Base-by-base conservation (phyloP, 2,797 vertebrate genomes). In the Phylloscopus collybita region DNA sequence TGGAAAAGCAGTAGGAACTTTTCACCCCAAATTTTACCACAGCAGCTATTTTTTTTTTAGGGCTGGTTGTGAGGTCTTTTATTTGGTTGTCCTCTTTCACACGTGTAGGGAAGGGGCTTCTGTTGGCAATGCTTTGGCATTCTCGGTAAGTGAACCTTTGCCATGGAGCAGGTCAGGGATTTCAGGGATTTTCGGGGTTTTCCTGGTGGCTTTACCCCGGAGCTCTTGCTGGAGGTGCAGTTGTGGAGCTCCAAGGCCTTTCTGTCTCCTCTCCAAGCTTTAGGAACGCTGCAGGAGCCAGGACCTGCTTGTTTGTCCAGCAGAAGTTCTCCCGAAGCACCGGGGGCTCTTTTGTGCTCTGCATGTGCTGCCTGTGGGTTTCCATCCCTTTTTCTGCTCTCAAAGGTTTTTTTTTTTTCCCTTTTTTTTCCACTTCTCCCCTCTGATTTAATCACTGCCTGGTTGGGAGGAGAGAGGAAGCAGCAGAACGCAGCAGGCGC, bases 71-170 rank as follows among this genome's bases (percentile, higher is more conserved):
- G 44, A 45, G 56, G 36, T 65, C 13, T 72, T 74, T 88, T 32
- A 23, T 45, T 54, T 47, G 11, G 7, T n/a, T 22, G 11, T 44
- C 75, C 67, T 53, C 59, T 57, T 36, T 42, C 80, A 38, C 85
- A 95, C 59, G 60, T 86, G 38, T 97, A 94, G 94, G 93, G 86
- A 83, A 94, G 90, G 92, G 74, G 65, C 86, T 97, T 96, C 93
- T 97, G 30, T 93, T 95, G 96, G 92, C 97, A 96, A 80, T 89
- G 88, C 88, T 93, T 95, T 93, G 95, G 96, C 92, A 56, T 95
- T 92, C 94, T 95, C 79, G 97, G 98, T 98, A 96, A 97, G 97
- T 97, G 96, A 51, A 69, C n/a, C 26, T 94, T 36, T 71, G 65
- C 95, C 67, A 29, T 29, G 49, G 10, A 60, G 9, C 54, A 87